Base-by-base conservation (phyloP, 1,140 invertebrate genomes). In the Helicoverpa armigera region DNA sequence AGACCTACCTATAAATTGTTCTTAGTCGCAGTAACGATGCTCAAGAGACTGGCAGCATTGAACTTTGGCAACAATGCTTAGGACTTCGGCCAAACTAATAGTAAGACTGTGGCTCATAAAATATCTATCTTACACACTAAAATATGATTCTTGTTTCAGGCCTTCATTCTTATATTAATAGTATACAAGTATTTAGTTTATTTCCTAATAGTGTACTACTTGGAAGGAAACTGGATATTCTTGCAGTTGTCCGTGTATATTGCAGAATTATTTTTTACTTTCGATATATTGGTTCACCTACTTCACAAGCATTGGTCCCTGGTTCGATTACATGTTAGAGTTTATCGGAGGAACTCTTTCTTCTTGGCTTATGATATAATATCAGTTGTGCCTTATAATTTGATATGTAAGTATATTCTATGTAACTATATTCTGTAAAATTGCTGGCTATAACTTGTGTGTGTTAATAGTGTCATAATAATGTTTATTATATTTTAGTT, bases 221-320 rank as follows among this genome's bases (percentile, higher is more conserved):
- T 91, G 4, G 70, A 87, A 1, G 54, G 76, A 1, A 13, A 72
- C 0, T 83, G 74, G 35, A 13, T 50, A 4, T 84, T 86, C 7
- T 74, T 93, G 43, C 86, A 89, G 5, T 54, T 84, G 0, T 83
- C 81, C 12, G n/a, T 91, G 48, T 53, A 83, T 1, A 7, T 87
- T 0, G 73, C 82, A 9, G 92, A 94, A 79, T 1, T 87, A 2
- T 48, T 91, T 12, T 94, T 89, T 76, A 11, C 86, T 10, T 10
- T 85, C n/a, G 93, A 94, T 51, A 85, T 92, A 0, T 7, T 89
- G 0, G 61, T 94, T 7, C 87, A 89, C 12, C 31, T 91, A 0
- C 77, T 94, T 31, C 93, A 94, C 31, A 51, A 61, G 7, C 92
- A 86, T 51, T 94, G 93, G 93, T 87, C 91, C 0, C 43, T 88